Percentiles rank a stretch among this genome's conserved stretches.
These are phyloP conservation scores for Drosophila saltans DNA, from an alignment of 1,140 invertebrate genomes.

Conservation along the genomic window DNA sequence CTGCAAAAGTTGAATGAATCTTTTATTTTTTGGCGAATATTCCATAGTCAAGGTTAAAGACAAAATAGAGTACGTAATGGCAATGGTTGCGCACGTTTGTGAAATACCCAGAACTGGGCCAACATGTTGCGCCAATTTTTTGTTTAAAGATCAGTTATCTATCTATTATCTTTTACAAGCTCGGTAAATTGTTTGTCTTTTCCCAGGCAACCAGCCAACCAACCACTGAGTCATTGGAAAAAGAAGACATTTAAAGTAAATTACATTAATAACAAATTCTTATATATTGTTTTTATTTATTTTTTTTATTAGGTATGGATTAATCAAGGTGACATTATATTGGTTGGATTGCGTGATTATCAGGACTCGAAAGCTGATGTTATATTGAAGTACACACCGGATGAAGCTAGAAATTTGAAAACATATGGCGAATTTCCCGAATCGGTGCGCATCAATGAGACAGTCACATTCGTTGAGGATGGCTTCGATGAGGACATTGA, in stretches of 20 bases:
- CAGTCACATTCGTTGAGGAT: constrained; percentile 96
- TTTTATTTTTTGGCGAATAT: constrained; percentile 2
- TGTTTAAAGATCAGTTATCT: constrained; percentile 62
- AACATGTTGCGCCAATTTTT: constrained; percentile 33
- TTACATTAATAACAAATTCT: constrained; percentile 15
- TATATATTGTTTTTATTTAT: constrained; percentile 9
- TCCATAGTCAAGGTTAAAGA: constrained; percentile 9
- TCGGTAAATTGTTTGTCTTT: constrained; percentile 44
- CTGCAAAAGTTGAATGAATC: background rate
- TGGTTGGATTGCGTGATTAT: constrained; percentile 98
- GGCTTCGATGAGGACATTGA: constrained; percentile 97
- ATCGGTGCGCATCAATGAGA: constrained; percentile 97
- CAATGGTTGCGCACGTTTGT: constrained; percentile 56
- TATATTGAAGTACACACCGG: constrained; percentile 99
- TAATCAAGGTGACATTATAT: constrained; percentile 98
- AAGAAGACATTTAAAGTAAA: constrained; percentile 10
- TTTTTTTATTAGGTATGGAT: constrained; percentile 92
- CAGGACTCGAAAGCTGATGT: constrained; percentile 99
- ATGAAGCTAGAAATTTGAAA: constrained; percentile 99
- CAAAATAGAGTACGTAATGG: constrained; percentile 6
- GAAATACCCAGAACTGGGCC: constrained; percentile 57
- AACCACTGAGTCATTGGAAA: constrained; percentile 28
- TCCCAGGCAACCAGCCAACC: background rate
- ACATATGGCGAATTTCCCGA: constrained; percentile 99
- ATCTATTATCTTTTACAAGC: constrained; percentile 66